Conservation (phyloP, 2,888 invertebrate genomes). For the Sycophila texana region DNA sequence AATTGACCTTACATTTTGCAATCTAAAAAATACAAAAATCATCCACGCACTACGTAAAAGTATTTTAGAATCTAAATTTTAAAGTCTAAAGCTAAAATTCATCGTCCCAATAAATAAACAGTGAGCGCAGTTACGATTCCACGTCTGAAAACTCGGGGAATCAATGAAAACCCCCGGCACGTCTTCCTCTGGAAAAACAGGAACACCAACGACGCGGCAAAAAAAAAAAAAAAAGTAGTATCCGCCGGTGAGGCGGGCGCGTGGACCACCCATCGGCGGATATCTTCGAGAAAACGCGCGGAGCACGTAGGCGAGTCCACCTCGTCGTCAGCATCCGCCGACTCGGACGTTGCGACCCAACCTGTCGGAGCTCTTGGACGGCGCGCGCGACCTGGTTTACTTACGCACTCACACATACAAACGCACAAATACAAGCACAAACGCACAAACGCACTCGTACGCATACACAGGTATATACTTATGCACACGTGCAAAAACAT, state of each 20-base stretch:
- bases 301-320: not conserved
- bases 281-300: conserved; percentile 21
- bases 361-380: conserved; percentile 38
- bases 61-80: not conserved
- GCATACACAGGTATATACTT: too few relatives aligned
- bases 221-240: conserved; percentile 1
- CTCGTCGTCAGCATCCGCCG: conserved; percentile 7
- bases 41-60: too few relatives aligned
- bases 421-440: too few relatives aligned
- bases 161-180: not conserved
- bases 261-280: conserved; percentile 33
- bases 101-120: too few relatives aligned
- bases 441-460: not conserved
- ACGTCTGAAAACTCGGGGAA: not conserved
- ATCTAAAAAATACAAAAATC: too few relatives aligned
- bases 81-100: not conserved
- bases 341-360: conserved; percentile 42
- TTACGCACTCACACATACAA: conserved; percentile 13
- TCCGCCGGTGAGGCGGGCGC: not conserved
- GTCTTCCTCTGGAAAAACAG: conserved; percentile 10
- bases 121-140: not conserved
- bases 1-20: not conserved
- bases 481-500: too few relatives aligned
- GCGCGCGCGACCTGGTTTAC: conserved; percentile 55
- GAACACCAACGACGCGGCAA: not conserved